Percentiles rank a stretch among this genome's conserved stretches.
phyloP scores from a whole-genome alignment of 1,140 invertebrate species.

The Brachionus paranguensis region DNA sequence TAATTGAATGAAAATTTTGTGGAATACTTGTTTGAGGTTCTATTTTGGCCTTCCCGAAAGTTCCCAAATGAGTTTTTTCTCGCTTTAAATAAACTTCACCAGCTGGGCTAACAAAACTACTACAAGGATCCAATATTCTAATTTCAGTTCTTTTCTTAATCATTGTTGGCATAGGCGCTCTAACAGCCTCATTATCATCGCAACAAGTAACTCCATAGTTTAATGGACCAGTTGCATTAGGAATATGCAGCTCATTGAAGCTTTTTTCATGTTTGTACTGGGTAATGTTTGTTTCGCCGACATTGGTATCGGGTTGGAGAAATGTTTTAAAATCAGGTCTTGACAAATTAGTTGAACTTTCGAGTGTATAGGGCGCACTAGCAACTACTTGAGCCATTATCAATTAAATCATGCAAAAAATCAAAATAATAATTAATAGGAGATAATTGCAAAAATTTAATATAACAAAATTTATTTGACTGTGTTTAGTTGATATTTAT shows the following conservation, averaged over 20 bases:
- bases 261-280: background rate
- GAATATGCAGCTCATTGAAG: background rate
- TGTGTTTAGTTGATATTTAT: slow-evolving; percentile 10
- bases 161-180: background rate
- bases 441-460: background rate
- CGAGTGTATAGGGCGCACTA: background rate
- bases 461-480: background rate
- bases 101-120: slow-evolving; percentile 16
- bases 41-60: background rate
- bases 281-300: slow-evolving; percentile 2
- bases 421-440: background rate
- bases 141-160: slow-evolving; percentile 16
- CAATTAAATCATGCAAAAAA: background rate
- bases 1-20: slow-evolving; percentile 14
- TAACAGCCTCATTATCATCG: background rate
- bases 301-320: slow-evolving; percentile 22
- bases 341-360: background rate
- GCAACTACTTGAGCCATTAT: slow-evolving; percentile 19
- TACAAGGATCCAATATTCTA: slow-evolving; percentile 25
- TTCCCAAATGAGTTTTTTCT: slow-evolving; percentile 1
- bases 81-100: background rate
- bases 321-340: slow-evolving; percentile 27
- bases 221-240: background rate
- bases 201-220: slow-evolving; percentile 3
- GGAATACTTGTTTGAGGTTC: slow-evolving; percentile 18